phyloP scores from a whole-genome alignment of 2,888 invertebrate genomes.

The Orthosia cruda region DNA sequence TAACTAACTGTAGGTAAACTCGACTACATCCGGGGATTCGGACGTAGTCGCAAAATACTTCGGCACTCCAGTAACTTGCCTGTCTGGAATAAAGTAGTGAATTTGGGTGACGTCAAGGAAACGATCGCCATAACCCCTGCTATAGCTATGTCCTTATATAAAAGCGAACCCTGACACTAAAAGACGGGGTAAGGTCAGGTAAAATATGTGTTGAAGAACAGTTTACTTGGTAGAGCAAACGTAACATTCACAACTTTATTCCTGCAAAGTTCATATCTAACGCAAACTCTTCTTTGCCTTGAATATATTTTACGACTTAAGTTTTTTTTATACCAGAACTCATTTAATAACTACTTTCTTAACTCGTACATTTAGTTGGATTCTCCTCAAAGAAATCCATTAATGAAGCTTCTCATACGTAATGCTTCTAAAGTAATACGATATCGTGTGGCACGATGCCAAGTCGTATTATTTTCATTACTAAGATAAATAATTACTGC shows the following conservation, averaged over 20 bases:
- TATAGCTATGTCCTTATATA: conserved; percentile 44
- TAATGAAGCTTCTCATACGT: conserved; percentile 57
- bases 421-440: conserved; percentile 66
- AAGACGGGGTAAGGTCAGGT: conserved; percentile 48
- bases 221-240: conserved; percentile 32
- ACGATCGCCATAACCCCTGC: conserved; percentile 45
- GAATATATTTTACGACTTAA: conserved; percentile 13
- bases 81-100: conserved; percentile 46
- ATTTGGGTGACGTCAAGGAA: conserved; percentile 50
- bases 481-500: conserved; percentile 58
- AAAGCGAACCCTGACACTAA: conserved; percentile 40
- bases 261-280: conserved; percentile 5
- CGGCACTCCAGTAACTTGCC: conserved; percentile 22
- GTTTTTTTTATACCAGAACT: background rate
- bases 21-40: conserved; percentile 32
- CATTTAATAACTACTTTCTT: conserved; percentile 9
- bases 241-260: conserved; percentile 33
- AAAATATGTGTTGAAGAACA: conserved; percentile 30
- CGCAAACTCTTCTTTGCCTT: background rate
- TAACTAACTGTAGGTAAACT: conserved; percentile 38
- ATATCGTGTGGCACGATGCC: conserved; percentile 71
- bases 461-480: conserved; percentile 71
- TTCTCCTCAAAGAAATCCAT: conserved; percentile 49
- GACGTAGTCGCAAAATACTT: conserved; percentile 43
- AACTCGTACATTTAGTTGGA: conserved; percentile 6